phyloP scores from a whole-genome alignment of 2,797 vertebrate genomes.

The Holocentrus rufus region DNA sequence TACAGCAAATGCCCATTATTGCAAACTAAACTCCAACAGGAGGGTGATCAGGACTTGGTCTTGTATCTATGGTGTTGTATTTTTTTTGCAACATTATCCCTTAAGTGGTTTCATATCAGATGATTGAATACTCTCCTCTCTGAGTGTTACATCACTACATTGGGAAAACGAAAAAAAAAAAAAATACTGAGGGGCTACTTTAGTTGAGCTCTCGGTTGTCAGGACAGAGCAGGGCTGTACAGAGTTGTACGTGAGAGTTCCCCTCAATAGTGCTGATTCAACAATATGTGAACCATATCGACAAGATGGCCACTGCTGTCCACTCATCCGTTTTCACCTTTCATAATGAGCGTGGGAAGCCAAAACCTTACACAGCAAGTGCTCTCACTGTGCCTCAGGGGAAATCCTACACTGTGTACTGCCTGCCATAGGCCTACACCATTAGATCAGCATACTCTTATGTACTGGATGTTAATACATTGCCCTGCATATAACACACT shows the following conservation, averaged over 20 bases:
- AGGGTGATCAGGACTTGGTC: too few species aligned
- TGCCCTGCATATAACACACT: constrained; percentile 23
- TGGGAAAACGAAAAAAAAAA: too few species aligned
- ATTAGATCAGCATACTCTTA: constrained; percentile 40
- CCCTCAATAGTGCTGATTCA: constrained; percentile 54
- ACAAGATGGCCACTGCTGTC: constrained; percentile 60
- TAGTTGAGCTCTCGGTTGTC: neutral
- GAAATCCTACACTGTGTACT: constrained; percentile 30
- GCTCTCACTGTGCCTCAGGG: constrained; percentile 38
- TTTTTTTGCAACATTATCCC: too few species aligned
- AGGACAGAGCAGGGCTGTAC: neutral
- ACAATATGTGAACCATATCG: constrained; percentile 56
- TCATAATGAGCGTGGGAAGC: constrained; percentile 72
- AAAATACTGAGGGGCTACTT: neutral
- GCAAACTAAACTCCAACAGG: too few species aligned
- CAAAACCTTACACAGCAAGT: constrained; percentile 63
- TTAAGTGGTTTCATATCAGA: constrained; percentile 7
- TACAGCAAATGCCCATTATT: too few species aligned
- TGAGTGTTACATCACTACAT: too few species aligned
- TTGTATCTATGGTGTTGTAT: too few species aligned
- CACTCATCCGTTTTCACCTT: constrained; percentile 68
- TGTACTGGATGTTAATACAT: constrained; percentile 26
- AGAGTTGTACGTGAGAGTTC: constrained; percentile 33
- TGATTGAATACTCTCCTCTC: neutral
- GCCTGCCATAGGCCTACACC: constrained; percentile 21